phyloP scores from a whole-genome alignment of 2,113 vertebrate species.

The Neodon shergylaensis region DNA sequence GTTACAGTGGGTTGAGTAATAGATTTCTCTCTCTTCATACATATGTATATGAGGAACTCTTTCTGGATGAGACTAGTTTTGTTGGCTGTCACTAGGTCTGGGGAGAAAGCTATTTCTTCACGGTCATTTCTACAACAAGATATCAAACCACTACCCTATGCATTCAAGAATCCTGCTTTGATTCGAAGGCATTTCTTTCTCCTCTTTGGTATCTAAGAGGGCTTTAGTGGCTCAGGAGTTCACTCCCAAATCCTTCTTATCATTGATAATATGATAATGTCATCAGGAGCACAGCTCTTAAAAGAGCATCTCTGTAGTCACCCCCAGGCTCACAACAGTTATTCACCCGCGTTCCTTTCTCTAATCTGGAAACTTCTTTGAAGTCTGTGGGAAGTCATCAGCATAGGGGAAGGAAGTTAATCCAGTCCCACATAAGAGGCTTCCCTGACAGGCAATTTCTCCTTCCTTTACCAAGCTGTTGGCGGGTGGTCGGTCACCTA shows the following conservation, averaged over 20 bases:
- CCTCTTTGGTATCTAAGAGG: constrained; percentile 63
- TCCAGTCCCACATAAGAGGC: neutral
- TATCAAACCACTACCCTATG: neutral
- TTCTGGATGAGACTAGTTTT: neutral
- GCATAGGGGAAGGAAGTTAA: constrained; percentile 31
- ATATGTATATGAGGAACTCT: neutral
- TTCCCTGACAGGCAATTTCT: constrained; percentile 44
- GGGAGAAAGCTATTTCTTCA: constrained; percentile 15
- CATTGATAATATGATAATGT: constrained; percentile 65
- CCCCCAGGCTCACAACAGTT: neutral
- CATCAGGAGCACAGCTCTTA: constrained; percentile 41
- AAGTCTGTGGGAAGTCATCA: constrained; percentile 56
- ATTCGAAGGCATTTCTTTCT: constrained; percentile 60
- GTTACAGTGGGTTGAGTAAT: constrained; percentile 50
- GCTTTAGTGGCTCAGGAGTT: neutral
- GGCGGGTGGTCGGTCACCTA: constrained; percentile 10
- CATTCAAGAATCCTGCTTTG: constrained; percentile 18
- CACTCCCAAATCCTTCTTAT: constrained; percentile 50
- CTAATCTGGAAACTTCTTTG: constrained; percentile 66
- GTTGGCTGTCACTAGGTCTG: neutral
- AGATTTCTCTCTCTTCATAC: constrained; percentile 50
- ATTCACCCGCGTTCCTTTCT: constrained; percentile 20
- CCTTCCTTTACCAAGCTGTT: constrained; percentile 29
- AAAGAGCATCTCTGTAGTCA: constrained; percentile 47
- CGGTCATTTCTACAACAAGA: neutral